A percentile compares a stretch with the other conserved stretches of the same genome.
Conservation (phyloP, 2,888 invertebrate genomes). For the Eupelmus urozonus region DNA sequence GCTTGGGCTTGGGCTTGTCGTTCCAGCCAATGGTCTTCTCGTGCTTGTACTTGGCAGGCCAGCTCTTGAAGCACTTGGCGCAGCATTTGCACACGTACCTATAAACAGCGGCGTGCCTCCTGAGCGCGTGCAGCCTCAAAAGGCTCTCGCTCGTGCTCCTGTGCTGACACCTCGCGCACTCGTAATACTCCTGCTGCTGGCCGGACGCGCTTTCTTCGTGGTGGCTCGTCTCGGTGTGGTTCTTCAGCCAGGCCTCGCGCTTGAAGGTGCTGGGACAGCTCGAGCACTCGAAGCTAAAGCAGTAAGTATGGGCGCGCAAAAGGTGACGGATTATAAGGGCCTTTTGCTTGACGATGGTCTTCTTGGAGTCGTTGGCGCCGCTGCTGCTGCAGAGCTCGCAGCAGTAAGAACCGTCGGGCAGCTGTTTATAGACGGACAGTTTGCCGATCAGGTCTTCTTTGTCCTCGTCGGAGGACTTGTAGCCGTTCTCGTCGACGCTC, state of each 20-base stretch:
- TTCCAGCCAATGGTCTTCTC: background rate
- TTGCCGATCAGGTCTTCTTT: constrained; percentile 27
- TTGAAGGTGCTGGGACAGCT: constrained; percentile 18
- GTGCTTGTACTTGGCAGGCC: constrained; percentile 36
- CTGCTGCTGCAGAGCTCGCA: constrained; percentile 66
- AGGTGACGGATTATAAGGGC: constrained; percentile 37
- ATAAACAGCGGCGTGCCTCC: constrained; percentile 66
- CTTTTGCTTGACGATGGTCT: background rate
- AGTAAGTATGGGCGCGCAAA: constrained; percentile 26
- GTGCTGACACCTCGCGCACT: constrained; percentile 67
- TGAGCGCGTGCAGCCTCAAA: constrained; percentile 66
- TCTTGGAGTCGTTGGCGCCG: background rate
- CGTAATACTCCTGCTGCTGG: background rate
- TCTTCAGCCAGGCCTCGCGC: background rate
- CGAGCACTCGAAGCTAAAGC: constrained; percentile 30
- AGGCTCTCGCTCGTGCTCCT: constrained; percentile 68
- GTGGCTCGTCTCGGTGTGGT: background rate
- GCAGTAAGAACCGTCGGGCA: constrained; percentile 52
- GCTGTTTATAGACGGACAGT: constrained; percentile 11
- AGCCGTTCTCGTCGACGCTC: background rate
- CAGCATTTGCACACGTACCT: constrained; percentile 66
- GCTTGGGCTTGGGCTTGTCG: constrained; percentile 77
- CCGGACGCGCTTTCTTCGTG: background rate
- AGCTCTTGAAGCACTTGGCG: constrained; percentile 66
- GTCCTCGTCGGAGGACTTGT: constrained; percentile 6